Evolutionary conservation across 1,140 invertebrate genomes (phyloP).

Genomic region (Bicyclus anynana): DNA sequence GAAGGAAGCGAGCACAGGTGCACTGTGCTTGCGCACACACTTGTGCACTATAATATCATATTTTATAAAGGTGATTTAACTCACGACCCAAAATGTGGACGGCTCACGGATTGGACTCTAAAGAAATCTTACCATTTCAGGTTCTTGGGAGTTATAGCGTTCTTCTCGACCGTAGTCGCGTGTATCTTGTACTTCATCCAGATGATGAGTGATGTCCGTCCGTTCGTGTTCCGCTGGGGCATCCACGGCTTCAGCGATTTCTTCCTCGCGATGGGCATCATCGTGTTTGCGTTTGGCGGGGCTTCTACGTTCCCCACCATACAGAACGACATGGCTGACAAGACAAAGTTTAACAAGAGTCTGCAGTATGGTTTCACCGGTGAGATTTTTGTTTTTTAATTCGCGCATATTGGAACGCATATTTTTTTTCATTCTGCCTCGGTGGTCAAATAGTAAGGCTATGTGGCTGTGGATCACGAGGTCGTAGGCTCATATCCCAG

Average conservation of each 20-base stretch:
- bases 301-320: constrained; percentile 84
- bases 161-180: constrained; percentile 78
- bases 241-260: constrained; percentile 74
- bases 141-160: constrained; percentile 73
- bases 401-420: too few relatives aligned
- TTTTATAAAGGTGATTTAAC: too few relatives aligned
- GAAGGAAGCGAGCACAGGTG: too few relatives aligned
- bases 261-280: constrained; percentile 81
- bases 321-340: constrained; percentile 83
- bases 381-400: constrained; percentile 41
- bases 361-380: constrained; percentile 76
- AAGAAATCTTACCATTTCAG: constrained; percentile 28
- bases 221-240: constrained; percentile 52
- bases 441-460: too few relatives aligned
- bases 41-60: too few relatives aligned
- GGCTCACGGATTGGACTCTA: too few relatives aligned
- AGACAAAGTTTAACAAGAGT: constrained; percentile 76
- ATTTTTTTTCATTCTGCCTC: too few relatives aligned
- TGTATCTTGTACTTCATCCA: constrained; percentile 80
- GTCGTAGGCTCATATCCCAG: too few relatives aligned
- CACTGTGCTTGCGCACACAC: too few relatives aligned
- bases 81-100: too few relatives aligned
- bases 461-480: too few relatives aligned
- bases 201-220: constrained; percentile 72
- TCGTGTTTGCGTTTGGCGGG: constrained; percentile 83